Evolutionary conservation across 30 jellyfish, hydroid and myxozoan genomes (phyloP).

Genomic region (Pseudorhiza aurosa): DNA sequence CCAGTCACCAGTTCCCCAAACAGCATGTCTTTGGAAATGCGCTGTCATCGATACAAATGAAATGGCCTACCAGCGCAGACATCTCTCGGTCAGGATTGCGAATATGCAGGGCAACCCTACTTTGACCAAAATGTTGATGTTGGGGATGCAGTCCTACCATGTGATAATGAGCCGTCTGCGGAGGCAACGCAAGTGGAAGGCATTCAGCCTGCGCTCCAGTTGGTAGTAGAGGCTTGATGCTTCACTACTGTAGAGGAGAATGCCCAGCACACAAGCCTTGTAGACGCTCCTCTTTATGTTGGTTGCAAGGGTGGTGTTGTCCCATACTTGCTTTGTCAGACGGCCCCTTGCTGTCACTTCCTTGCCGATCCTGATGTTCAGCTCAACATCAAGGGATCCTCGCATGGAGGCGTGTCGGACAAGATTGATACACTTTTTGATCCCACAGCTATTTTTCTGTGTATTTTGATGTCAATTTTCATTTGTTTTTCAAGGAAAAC

Average conservation of each 20-base stretch:
- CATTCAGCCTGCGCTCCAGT: conserved; percentile 21
- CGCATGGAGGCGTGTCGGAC: no score
- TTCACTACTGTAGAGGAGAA: conserved; percentile 19
- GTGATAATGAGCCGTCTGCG: conserved; percentile 2
- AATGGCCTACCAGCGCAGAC: conserved; percentile 32
- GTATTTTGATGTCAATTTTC: no score
- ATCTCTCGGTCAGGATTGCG: conserved; percentile 9
- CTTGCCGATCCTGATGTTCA: conserved; percentile 17
- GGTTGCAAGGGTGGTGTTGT: conserved; percentile 15
- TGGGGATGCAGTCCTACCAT: conserved; percentile 16
- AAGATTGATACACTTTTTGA: no score
- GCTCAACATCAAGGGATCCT: conserved; percentile 25
- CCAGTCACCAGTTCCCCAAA: conserved; percentile 25
- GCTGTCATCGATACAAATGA: conserved; percentile 10
- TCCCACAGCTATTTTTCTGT: no score
- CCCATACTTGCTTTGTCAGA: conserved; percentile 21
- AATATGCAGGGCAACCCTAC: conserved; percentile 4
- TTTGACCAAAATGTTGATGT: neutral
- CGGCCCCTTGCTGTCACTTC: conserved; percentile 10
- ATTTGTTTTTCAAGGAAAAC: neutral
- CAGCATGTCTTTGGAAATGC: conserved; percentile 26
- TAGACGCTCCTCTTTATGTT: neutral
- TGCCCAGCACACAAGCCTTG: conserved; percentile 15
- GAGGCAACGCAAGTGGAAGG: conserved; percentile 30
- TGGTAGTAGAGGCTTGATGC: conserved; percentile 4